phyloP scores from a whole-genome alignment of 2,113 vertebrate genomes.

The Heliornis fulica region DNA sequence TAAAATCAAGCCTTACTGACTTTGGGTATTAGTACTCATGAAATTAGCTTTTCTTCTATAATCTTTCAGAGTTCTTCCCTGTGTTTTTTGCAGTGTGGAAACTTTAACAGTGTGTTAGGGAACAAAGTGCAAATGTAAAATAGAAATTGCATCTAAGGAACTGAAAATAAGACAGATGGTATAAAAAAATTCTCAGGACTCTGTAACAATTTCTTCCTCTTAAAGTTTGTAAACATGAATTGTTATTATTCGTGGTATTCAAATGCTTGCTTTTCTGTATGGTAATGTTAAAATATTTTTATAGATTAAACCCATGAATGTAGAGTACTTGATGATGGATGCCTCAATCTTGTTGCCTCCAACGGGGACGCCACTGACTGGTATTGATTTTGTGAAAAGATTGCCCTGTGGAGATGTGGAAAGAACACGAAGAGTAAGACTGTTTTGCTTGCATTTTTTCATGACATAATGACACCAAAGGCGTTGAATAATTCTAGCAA shows the following conservation, averaged over 20 bases:
- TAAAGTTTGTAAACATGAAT: background rate
- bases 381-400: constrained; percentile 97
- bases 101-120: background rate
- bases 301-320: constrained; percentile 96
- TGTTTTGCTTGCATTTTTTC: background rate
- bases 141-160: background rate
- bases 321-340: constrained; percentile 99
- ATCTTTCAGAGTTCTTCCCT: background rate
- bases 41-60: background rate
- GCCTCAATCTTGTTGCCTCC: constrained; percentile 95
- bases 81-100: background rate
- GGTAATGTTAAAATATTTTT: constrained; percentile 1
- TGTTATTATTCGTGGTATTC: too few relatives aligned
- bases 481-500: background rate
- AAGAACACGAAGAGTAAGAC: constrained; percentile 84
- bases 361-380: constrained; percentile 93
- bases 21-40: background rate
- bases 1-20: background rate
- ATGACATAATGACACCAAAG: background rate
- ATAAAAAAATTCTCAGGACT: background rate
- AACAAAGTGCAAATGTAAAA: background rate
- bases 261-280: background rate
- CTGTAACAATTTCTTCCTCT: background rate
- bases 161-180: background rate
- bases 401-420: constrained; percentile 95